Evolutionary conservation across 2,888 invertebrate species (phyloP).

Genomic region (Limnephilus auricula): DNA sequence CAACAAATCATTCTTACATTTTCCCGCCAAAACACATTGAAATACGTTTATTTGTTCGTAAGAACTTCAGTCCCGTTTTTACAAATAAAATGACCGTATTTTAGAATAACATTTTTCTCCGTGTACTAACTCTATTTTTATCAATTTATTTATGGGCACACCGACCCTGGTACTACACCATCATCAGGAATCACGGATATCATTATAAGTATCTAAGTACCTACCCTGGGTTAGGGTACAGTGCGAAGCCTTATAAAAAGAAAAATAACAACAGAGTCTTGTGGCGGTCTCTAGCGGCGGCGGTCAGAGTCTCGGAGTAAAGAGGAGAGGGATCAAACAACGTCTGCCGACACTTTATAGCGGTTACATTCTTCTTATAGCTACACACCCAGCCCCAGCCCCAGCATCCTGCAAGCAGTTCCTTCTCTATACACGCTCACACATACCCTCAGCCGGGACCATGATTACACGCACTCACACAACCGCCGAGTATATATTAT

Average conservation of each 20-base stretch:
- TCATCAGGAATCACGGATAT: constrained; percentile 29
- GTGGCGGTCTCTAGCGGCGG: constrained; percentile 53
- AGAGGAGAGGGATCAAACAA: constrained; percentile 62
- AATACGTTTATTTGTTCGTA: no score
- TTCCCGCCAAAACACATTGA: no score
- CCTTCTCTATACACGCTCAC: constrained; percentile 24
- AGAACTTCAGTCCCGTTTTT: no score
- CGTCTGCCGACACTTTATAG: constrained; percentile 63
- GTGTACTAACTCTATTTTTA: not conserved
- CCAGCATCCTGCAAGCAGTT: not conserved
- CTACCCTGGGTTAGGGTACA: constrained; percentile 5
- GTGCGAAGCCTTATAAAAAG: constrained; percentile 40
- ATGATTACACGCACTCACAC: constrained; percentile 36
- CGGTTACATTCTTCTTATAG: constrained; percentile 64
- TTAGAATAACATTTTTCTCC: no score
- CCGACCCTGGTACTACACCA: not conserved
- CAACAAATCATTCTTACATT: no score
- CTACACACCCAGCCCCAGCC: constrained; percentile 37
- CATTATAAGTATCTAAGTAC: not conserved
- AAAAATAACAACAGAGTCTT: constrained; percentile 43
- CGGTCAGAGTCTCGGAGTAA: constrained; percentile 50
- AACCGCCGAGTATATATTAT: not conserved
- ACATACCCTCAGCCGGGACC: constrained; percentile 1
- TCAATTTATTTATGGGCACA: not conserved
- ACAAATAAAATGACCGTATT: no score